A percentile compares a stretch with the other conserved stretches of the same genome.
These are phyloP conservation scores for Dione vanillae DNA, from an alignment of 2,888 invertebrate species.

Conservation along the genomic window DNA sequence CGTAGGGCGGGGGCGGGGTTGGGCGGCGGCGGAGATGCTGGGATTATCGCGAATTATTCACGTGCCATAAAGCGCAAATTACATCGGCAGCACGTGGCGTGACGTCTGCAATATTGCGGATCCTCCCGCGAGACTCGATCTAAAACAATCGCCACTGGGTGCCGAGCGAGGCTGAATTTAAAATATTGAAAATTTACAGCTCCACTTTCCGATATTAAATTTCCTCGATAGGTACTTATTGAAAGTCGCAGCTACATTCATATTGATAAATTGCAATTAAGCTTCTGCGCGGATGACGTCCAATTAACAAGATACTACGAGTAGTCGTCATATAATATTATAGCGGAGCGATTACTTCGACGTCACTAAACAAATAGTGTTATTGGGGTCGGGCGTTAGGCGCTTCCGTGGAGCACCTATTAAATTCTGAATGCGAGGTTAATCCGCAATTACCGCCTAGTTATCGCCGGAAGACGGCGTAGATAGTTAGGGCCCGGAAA, in stretches of 20 bases:
- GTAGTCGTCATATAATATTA: slow-evolving; percentile 36
- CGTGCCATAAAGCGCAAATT: slow-evolving; percentile 82
- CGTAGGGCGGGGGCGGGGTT: slow-evolving; percentile 40
- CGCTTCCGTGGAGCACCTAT: slow-evolving; percentile 75
- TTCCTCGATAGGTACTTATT: slow-evolving; percentile 50
- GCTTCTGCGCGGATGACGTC: slow-evolving; percentile 41
- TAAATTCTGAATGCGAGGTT: slow-evolving; percentile 82
- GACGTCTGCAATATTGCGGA: slow-evolving; percentile 66
- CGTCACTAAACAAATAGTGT: slow-evolving; percentile 76
- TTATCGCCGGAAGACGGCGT: slow-evolving; percentile 83
- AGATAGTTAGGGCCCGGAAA: slow-evolving; percentile 84
- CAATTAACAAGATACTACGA: slow-evolving; percentile 39
- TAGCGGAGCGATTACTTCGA: slow-evolving; percentile 72
- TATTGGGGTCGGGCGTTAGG: slow-evolving; percentile 67
- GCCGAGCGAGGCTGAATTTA: slow-evolving; percentile 53
- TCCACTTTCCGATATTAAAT: slow-evolving; percentile 56
- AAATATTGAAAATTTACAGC: slow-evolving; percentile 55
- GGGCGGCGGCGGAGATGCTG: slow-evolving; percentile 44
- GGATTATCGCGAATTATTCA: slow-evolving; percentile 79
- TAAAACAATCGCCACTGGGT: slow-evolving; percentile 65
- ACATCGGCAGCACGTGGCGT: slow-evolving; percentile 73
- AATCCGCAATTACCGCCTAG: slow-evolving; percentile 84
- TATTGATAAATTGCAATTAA: slow-evolving; percentile 49
- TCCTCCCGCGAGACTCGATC: slow-evolving; percentile 58
- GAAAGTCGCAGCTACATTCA: slow-evolving; percentile 48